Evolutionary conservation across 1,140 invertebrate species (phyloP), one percentile per base, ranked within the genome.

Genomic region (Drosophila dunni): DNA sequence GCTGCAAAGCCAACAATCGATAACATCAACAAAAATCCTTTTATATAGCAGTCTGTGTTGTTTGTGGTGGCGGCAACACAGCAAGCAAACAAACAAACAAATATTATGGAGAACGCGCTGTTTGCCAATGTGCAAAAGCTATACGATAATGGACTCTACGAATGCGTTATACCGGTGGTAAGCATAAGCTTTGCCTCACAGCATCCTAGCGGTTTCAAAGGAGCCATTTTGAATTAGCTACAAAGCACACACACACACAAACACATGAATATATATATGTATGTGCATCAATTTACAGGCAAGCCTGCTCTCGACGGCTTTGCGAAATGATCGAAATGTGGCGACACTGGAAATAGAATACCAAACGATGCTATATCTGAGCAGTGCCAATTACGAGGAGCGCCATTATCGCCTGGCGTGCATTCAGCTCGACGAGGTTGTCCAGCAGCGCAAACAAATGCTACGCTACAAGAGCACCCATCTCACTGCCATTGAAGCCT

Each of bases 331-430:
- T 63, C 81, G 83, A n/a, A 75, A 65, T 40, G 13, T 90, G 40
- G 75, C 85, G 17, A 91, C 91, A 1, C 42, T 69, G 56, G 91
- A 91, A 38, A 62, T 91, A 69, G 90, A 92, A 20, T 92, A 92
- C 61, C 83, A 92, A 33, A 71, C 81, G 8, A 61, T 81, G 46
- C 68, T 90, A 0, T 92, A 89, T 9, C 36, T 88, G 15, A 79
- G 71, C 38, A 78, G 74, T 33, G 63, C 91, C 8, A 68, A 79
- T 17, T 91, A 62, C 54, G 53, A 81, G 51, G 83, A 92, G n/a
- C 74, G 71, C 0, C 62, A 90, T 0, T 85, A 57, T 45, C 86
- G 78, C 1, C 50, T 56, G 2, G 91, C 91, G 3, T 36, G 45
- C 20, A 68, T 56, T 11, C 71, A 86, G 2, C 66, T 91, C 15